A percentile compares a stretch with the other conserved stretches of the same genome.
Evolutionary conservation across 1,140 invertebrate genomes (phyloP).

Genomic region (Parapsyche elsis): DNA sequence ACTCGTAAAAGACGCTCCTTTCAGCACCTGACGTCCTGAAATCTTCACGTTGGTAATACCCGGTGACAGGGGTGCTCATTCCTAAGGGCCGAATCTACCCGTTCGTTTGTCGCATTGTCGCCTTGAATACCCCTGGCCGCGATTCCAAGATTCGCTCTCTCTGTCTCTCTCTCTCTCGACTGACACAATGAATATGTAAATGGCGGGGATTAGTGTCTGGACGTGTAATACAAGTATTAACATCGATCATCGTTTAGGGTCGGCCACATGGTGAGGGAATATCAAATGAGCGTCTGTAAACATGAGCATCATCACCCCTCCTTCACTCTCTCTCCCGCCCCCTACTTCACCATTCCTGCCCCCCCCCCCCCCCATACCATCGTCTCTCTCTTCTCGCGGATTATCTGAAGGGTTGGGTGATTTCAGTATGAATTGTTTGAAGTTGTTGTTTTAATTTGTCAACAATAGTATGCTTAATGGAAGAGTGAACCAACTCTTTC

Average conservation of each 20-base stretch:
- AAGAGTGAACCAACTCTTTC: too few relatives aligned
- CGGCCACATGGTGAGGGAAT: constrained; percentile 38
- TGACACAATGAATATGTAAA: constrained; percentile 57
- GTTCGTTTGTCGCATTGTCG: background rate
- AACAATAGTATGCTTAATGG: too few relatives aligned
- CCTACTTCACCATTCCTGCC: background rate
- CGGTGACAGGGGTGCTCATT: background rate
- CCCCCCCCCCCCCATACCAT: too few relatives aligned
- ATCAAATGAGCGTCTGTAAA: constrained; percentile 39
- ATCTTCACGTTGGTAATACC: background rate
- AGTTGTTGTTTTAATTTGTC: too few relatives aligned
- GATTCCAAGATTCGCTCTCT: background rate
- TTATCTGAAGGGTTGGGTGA: too few relatives aligned
- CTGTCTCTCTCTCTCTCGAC: constrained; percentile 31
- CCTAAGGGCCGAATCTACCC: background rate
- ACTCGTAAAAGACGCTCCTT: background rate
- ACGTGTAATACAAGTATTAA: constrained; percentile 57
- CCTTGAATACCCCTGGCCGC: background rate
- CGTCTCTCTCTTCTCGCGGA: too few relatives aligned
- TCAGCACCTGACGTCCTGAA: background rate
- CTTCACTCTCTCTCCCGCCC: background rate
- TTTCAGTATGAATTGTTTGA: too few relatives aligned
- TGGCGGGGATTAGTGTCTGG: constrained; percentile 56
- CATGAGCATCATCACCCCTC: background rate
- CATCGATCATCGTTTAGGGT: constrained; percentile 57